Conservation (phyloP, 1,140 invertebrate genomes). For the Drosophila burlai region DNA sequence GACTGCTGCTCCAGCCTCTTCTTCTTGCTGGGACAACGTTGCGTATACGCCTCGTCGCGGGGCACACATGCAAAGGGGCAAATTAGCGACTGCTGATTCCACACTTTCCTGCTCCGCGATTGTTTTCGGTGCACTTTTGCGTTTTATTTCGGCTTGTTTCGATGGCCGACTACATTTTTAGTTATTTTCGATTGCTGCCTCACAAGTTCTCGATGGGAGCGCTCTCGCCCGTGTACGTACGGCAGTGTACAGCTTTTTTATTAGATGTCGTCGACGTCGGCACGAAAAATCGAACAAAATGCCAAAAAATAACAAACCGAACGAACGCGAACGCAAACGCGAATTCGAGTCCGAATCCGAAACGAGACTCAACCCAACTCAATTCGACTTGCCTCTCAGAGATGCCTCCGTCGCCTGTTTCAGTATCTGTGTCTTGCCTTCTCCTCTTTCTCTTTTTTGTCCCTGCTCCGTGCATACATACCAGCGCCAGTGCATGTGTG, state of each 20-base stretch:
- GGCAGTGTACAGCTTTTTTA: slow-evolving; percentile 73
- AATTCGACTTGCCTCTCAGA: slow-evolving; percentile 40
- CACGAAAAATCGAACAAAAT: slow-evolving; percentile 81
- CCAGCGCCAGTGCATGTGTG: not conserved
- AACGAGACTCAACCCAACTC: slow-evolving; percentile 66
- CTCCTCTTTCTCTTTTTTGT: slow-evolving; percentile 20
- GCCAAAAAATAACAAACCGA: slow-evolving; percentile 80
- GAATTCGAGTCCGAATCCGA: slow-evolving; percentile 63
- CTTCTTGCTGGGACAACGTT: slow-evolving; percentile 19
- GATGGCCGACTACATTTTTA: slow-evolving; percentile 46
- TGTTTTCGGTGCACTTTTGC: slow-evolving; percentile 57
- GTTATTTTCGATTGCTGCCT: slow-evolving; percentile 50
- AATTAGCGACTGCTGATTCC: slow-evolving; percentile 30
- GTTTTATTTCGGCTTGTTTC: slow-evolving; percentile 41
- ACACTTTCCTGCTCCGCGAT: slow-evolving; percentile 42
- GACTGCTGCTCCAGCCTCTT: slow-evolving; percentile 12
- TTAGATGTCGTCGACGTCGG: slow-evolving; percentile 68
- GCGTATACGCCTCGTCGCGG: slow-evolving; percentile 60
- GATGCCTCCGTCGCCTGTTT: slow-evolving; percentile 36
- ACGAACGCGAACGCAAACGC: slow-evolving; percentile 56
- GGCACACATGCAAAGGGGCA: slow-evolving; percentile 17
- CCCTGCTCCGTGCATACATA: slow-evolving; percentile 2
- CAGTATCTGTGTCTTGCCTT: slow-evolving; percentile 32
- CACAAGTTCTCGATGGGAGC: slow-evolving; percentile 35
- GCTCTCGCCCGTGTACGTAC: slow-evolving; percentile 42